Evolutionary conservation across 2,888 invertebrate species (phyloP), one percentile per base, ranked within the genome.

Genomic region (Pheosia tremula): DNA sequence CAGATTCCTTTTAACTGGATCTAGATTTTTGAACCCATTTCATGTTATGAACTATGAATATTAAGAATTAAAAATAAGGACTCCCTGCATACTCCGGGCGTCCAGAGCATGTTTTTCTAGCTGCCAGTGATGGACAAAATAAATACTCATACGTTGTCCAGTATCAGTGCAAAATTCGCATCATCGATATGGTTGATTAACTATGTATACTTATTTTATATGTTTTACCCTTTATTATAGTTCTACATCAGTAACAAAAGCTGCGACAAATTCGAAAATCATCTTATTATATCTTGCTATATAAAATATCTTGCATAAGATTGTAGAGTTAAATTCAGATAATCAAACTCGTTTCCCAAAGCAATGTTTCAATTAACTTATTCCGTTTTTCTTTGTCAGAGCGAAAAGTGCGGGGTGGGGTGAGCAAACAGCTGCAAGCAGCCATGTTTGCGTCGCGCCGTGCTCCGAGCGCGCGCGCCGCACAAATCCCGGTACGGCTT

Each of bases 291-390:
- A 47, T n/a, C 43, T 8, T 47, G n/a, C 47, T 9, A n/a, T n/a
- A 47, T n/a, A 47, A n/a, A n/a, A n/a, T n/a, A n/a, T n/a, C n/a
- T n/a, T n/a, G n/a, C n/a, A n/a, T n/a, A n/a, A n/a, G n/a, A n/a
- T n/a, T 24, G 24, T 24, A 24, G 5, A 47, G n/a, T 6, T 4
- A 6, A 47, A n/a, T 47, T n/a, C 3, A n/a, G 11, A 11, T 47
- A 47, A 47, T 47, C 47, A 47, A 47, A 47, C 47, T n/a, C 47
- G n/a, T n/a, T 47, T 11, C 11, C n/a, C n/a, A 47, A 11, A 11
- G 47, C n/a, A 47, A 47, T 47, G 47, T 47, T 43, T 47, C 8
- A 47, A 47, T 47, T 47, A 47, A n/a, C 47, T 47, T 47, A n/a
- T 47, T 4, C n/a, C 43, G 43, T 43, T 43, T 43, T 43, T 43